Evolutionary conservation across 2,797 vertebrate species (phyloP).

Genomic region (Darevskia nairensis): DNA sequence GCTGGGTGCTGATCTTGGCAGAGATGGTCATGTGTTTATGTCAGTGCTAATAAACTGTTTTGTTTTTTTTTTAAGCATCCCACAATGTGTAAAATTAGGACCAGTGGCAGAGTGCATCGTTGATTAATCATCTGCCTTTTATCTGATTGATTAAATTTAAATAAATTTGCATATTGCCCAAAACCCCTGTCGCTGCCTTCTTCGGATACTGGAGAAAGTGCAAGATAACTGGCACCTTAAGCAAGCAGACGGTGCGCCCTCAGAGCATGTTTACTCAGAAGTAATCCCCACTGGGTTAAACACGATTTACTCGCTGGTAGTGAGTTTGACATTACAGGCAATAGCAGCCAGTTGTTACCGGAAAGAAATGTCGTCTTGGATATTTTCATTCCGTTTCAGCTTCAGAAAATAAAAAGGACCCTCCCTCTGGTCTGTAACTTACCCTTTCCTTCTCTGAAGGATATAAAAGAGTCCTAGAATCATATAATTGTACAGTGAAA

Average conservation of each 20-base stretch:
- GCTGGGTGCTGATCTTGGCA: neutral
- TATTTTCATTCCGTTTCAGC: neutral
- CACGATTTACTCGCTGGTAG: neutral
- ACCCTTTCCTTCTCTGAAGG: neutral
- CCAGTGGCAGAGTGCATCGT: neutral
- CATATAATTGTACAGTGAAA: no score
- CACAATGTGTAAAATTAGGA: constrained; percentile 5
- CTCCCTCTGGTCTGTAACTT: neutral
- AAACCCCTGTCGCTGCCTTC: neutral
- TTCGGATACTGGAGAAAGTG: neutral
- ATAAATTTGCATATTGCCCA: constrained; percentile 19
- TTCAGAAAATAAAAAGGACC: neutral
- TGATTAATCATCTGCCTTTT: constrained; percentile 23
- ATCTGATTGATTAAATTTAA: constrained; percentile 32
- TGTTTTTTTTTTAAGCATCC: no score
- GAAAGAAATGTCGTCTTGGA: no score
- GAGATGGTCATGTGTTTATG: neutral
- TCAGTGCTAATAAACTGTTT: neutral
- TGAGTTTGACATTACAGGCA: neutral
- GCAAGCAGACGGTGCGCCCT: neutral
- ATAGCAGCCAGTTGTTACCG: no score
- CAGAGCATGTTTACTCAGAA: neutral
- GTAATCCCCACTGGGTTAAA: neutral
- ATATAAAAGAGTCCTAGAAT: no score
- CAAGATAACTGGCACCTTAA: neutral